These are phyloP conservation scores for Geotria australis DNA, from an alignment of 2,797 vertebrate species.

Conservation along the genomic window DNA sequence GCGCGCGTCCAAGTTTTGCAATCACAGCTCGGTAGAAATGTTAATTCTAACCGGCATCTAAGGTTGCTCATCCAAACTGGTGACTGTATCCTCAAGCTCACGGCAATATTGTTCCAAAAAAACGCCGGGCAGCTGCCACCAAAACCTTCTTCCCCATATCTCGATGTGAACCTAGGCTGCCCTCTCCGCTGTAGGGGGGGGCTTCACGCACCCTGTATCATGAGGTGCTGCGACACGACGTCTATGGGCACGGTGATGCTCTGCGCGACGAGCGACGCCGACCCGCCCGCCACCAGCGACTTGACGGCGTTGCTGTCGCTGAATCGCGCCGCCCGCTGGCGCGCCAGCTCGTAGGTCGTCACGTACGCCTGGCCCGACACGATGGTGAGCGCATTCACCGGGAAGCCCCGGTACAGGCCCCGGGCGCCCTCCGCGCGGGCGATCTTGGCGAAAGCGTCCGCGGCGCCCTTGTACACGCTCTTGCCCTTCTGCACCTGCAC, in stretches of 20 bases:
- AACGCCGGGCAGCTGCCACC: too few species aligned
- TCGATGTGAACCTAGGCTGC: too few species aligned
- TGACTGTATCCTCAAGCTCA: too few species aligned
- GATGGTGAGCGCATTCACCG: conserved; percentile 82
- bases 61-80: too few species aligned
- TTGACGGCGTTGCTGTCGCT: conserved; percentile 57
- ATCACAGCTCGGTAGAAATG: too few species aligned
- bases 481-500: conserved; percentile 57
- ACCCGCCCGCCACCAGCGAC: conserved; percentile 64
- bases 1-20: too few species aligned
- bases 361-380: conserved; percentile 91
- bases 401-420: conserved; percentile 63
- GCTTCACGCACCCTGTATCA: conserved; percentile 61
- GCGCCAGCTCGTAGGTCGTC: conserved; percentile 79
- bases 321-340: conserved; percentile 51
- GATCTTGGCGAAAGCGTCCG: conserved; percentile 71
- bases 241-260: conserved; percentile 93
- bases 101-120: too few species aligned
- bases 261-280: conserved; percentile 70
- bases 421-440: conserved; percentile 31
- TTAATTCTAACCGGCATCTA: too few species aligned
- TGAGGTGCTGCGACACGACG: conserved; percentile 70
- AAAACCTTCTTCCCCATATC: too few species aligned
- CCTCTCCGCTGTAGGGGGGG: too few species aligned
- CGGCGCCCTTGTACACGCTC: conserved; percentile 56